These are phyloP conservation scores for Nezara viridula DNA, from an alignment of 2,888 invertebrate species.

Conservation along the genomic window DNA sequence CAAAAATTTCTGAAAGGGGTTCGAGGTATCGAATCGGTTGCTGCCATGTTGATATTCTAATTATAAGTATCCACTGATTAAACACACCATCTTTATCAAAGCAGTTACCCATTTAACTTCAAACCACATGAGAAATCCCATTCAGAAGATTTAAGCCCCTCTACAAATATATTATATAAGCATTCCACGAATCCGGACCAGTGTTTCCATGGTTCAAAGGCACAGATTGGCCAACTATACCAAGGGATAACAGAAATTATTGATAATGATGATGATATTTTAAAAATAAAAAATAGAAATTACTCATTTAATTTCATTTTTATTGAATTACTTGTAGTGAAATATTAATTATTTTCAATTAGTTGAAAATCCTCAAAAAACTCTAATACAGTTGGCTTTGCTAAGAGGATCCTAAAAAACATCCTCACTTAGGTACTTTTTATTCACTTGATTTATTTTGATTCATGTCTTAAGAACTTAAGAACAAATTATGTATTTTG, in stretches of 20 bases:
- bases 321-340: background rate
- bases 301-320: background rate
- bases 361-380: background rate
- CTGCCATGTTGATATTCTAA: background rate
- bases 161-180: background rate
- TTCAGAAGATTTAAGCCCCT: background rate
- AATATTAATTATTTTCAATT: background rate
- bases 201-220: background rate
- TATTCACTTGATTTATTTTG: too few relatives aligned
- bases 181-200: background rate
- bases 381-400: background rate
- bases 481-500: too few relatives aligned
- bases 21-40: background rate
- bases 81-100: background rate
- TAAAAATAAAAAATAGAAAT: background rate
- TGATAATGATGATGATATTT: background rate
- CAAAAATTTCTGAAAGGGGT: background rate
- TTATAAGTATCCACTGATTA: background rate
- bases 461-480: too few relatives aligned
- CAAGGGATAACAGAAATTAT: background rate
- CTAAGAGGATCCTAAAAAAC: background rate
- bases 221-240: background rate
- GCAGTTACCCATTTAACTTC: background rate
- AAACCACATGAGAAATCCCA: background rate
- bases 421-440: too few relatives aligned